Percentiles rank a stretch among this genome's conserved stretches.
Conservation (phyloP, 2,888 invertebrate species). For the Cephus spinipes region DNA sequence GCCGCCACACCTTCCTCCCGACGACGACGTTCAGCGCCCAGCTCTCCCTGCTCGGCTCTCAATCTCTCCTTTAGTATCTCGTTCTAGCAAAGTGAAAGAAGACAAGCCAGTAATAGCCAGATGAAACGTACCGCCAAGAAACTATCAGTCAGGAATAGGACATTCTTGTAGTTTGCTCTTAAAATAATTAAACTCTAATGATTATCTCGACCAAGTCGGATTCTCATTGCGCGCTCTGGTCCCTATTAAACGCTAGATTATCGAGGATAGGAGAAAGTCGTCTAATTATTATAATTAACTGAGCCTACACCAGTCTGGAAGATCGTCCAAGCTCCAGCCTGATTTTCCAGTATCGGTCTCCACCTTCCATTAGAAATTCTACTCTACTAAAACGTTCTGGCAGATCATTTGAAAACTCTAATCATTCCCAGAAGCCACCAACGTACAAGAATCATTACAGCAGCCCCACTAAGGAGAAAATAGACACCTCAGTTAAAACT, state of each 20-base stretch:
- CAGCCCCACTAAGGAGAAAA: too few species aligned
- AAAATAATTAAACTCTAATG: background rate
- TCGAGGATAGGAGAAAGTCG: background rate
- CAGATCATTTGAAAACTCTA: too few species aligned
- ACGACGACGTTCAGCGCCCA: slow-evolving; percentile 67
- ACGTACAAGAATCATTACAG: too few species aligned
- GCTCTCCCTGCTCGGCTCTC: slow-evolving; percentile 68
- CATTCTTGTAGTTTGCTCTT: background rate
- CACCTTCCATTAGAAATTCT: too few species aligned
- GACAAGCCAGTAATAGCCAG: slow-evolving; percentile 6
- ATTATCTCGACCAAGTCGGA: background rate
- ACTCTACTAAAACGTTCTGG: too few species aligned
- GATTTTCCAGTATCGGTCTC: too few species aligned
- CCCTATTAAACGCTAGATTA: background rate
- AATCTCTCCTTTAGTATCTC: slow-evolving; percentile 71
- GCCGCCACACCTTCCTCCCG: slow-evolving; percentile 66
- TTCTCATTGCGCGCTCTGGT: background rate
- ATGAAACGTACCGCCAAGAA: background rate
- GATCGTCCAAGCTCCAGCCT: too few species aligned
- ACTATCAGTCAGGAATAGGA: background rate
- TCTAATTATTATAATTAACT: background rate
- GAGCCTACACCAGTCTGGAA: background rate
- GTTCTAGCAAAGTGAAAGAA: slow-evolving; percentile 65
- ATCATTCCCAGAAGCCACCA: too few species aligned
- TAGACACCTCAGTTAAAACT: too few species aligned